Evolutionary conservation across 2,888 invertebrate species (phyloP), one percentile per base, ranked within the genome.

Genomic region (Iphiclides podalirius): DNA sequence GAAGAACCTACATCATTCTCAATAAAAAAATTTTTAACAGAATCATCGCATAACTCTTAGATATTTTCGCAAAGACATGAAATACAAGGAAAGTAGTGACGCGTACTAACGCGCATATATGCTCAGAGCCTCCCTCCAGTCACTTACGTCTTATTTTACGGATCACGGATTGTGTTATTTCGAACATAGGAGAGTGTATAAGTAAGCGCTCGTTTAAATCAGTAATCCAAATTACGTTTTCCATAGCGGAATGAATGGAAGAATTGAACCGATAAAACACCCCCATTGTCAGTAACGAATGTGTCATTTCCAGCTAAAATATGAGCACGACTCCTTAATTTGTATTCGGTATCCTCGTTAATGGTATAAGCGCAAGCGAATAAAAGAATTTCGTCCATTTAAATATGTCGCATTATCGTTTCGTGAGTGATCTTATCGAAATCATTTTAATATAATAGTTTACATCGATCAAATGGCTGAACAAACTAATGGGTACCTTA

Each of bases 201-300:
- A 79, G 73, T 73, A 71, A 72, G 73, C 79, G 66, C 73, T 80
- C 79, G 77, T 76, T 76, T 76, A 75, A 74, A 69, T 67, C 73
- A 71, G 71, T 78, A 78, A 75, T 84, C 81, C 75, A 81, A 82
- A 85, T 86, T 84, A 80, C 83, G 79, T 83, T 79, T 79, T 83
- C 77, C 77, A 79, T 77, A 75, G 77, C 69, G 67, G 75, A 75
- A 71, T 84, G 82, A 83, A 79, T 79, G 76, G 72, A 70, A 66
- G 79, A 81, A 82, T 75, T 78, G 83, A 79, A 80, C 78, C 80
- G 82, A 75, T 73, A 76, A 82, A 80, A 79, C 70, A 74, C 63
- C 64, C 73, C 71, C 70, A 76, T 75, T 78, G 75, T 73, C 70
- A 72, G 72, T 79, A 79, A 82, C 78, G 81, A 77, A 79, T 80